Base-by-base conservation (phyloP, 2,888 invertebrate genomes). In the Loripinus fragilis region DNA sequence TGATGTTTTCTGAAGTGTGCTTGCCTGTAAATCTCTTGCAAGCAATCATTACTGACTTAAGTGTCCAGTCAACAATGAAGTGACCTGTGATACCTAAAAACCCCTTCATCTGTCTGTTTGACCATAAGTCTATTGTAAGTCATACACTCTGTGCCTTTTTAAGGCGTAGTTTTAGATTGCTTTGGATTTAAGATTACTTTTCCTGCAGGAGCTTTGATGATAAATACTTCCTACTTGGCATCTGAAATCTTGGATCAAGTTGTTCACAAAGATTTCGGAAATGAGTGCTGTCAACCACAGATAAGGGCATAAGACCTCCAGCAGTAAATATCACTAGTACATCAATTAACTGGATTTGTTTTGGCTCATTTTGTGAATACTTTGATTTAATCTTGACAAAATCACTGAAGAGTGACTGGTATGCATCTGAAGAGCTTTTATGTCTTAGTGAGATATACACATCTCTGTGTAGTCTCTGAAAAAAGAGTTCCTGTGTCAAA, bases 91-190 rank as follows among this genome's bases (percentile, higher is more conserved):
- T 73, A 1, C n/a, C 76, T 76, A 5, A 79, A 28, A 42, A 52
- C 81, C 2, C 78, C 20, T 30, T 52, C 78, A 74, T 83, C 55
- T 78, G 83, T 3, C 76, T 33, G 35, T 74, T 78, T 8, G 81
- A 73, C 78, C 78, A 83, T 0, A 83, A 30, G 48, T 83, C 83
- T 0, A 81, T 69, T 15, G 83, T 79, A 20, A 78, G 55, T 35
- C 76, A 72, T 10, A 83, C 30, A 83, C 66, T 78, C 38, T 64
- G 50, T 20, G 73, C 77, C n/a, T 15, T n/a, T 45, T 66, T 35
- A 33, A 83, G 66, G 23, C 50, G 35, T 23, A 45, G 7, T 30
- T 70, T 78, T 0, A 81, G 10, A 33, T 73, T 55, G 20, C n/a
- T 25, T 33, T 65, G 20, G 0, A 77, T 33, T 38, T 67, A 55